Evolutionary conservation across 2,888 invertebrate genomes (phyloP).

Genomic region (Teleogryllus oceanicus): DNA sequence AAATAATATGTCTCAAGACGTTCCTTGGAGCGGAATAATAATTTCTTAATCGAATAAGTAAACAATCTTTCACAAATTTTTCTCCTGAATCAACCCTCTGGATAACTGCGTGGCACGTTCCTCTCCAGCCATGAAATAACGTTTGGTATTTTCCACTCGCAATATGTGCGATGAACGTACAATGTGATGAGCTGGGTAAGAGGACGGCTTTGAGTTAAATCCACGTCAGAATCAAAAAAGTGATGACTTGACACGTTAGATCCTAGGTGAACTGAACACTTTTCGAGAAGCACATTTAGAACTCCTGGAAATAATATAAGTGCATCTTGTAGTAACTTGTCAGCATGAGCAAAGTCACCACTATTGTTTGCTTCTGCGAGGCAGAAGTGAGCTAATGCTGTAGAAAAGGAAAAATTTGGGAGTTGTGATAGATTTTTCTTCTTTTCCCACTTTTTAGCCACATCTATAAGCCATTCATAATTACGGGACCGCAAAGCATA

Average conservation of each 20-base stretch:
- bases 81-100: constrained; percentile 61
- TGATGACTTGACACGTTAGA: constrained; percentile 55
- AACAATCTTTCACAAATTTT: constrained; percentile 58
- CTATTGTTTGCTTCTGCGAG: constrained; percentile 49
- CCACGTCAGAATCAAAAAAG: constrained; percentile 49
- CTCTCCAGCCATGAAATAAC: constrained; percentile 72
- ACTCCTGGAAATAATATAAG: constrained; percentile 79
- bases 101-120: constrained; percentile 62
- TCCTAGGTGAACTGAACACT: constrained; percentile 71
- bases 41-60: constrained; percentile 57
- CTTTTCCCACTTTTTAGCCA: constrained; percentile 55
- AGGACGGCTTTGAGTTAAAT: constrained; percentile 55
- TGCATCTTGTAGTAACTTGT: constrained; percentile 66
- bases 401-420: constrained; percentile 83
- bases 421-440: constrained; percentile 70
- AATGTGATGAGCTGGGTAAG: constrained; percentile 67
- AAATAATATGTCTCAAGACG: constrained; percentile 64
- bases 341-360: constrained; percentile 48
- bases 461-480: constrained; percentile 64
- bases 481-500: constrained; percentile 69
- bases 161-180: constrained; percentile 70
- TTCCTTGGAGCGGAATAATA: constrained; percentile 64
- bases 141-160: constrained; percentile 74
- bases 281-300: constrained; percentile 67
- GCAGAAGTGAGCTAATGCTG: constrained; percentile 70